A percentile compares a stretch with the other conserved stretches of the same genome.
These are phyloP conservation scores for Osmerus mordax DNA, from an alignment of 2,113 vertebrate genomes.

Conservation along the genomic window DNA sequence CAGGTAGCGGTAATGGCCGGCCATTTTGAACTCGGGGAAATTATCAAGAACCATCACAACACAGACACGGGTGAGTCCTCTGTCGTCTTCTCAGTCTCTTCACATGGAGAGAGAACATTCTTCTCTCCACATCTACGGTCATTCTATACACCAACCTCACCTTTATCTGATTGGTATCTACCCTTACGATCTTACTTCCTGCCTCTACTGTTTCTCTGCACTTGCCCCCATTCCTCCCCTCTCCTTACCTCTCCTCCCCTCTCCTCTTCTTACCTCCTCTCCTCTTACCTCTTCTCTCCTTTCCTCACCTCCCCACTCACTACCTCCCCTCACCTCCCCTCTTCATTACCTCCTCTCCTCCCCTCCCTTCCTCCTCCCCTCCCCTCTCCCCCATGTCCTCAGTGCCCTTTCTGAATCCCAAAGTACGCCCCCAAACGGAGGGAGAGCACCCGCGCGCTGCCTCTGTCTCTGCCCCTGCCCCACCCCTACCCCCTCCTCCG, in stretches of 20 bases:
- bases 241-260: not conserved
- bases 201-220: not conserved
- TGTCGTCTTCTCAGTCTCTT: not conserved
- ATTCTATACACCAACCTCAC: not conserved
- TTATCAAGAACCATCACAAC: slow-evolving; percentile 87
- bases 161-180: slow-evolving; percentile 1
- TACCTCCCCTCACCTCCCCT: no score
- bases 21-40: slow-evolving; percentile 88
- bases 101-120: no score
- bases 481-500: slow-evolving; percentile 74
- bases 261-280: no score
- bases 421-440: slow-evolving; percentile 78
- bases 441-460: slow-evolving; percentile 73
- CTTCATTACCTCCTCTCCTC: no score
- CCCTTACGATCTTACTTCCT: not conserved
- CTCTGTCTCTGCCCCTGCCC: slow-evolving; percentile 65
- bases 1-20: slow-evolving; percentile 88
- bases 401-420: slow-evolving; percentile 89
- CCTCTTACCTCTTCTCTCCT: no score
- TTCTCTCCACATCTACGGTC: not conserved
- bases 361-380: not conserved
- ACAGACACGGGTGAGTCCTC: slow-evolving; percentile 80
- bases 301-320: no score
- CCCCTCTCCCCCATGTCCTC: not conserved
- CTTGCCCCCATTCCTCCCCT: not conserved